A percentile compares a stretch with the other conserved stretches of the same genome.
Evolutionary conservation across 2,888 invertebrate species (phyloP).

Genomic region (Hyppa rectilinea): DNA sequence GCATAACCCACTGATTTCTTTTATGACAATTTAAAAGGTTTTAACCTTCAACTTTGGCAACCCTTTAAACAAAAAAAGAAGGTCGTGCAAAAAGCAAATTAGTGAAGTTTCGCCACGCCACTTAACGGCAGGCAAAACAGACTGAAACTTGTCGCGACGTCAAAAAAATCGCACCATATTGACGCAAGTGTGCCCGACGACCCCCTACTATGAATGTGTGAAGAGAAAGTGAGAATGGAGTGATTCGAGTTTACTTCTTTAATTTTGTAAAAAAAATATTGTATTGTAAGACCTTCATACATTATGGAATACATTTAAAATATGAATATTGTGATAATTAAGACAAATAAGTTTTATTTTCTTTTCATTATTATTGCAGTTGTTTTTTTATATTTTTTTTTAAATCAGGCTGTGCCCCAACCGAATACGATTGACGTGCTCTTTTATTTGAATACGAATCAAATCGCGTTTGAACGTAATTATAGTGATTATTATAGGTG

Average conservation of each 20-base stretch:
- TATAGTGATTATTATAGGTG: no score
- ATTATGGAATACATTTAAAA: no score
- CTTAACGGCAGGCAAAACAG: slow-evolving; percentile 88
- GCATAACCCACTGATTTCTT: slow-evolving; percentile 5
- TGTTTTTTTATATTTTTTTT: no score
- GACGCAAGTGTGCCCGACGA: slow-evolving; percentile 69
- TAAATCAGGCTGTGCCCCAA: no score
- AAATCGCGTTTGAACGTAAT: no score
- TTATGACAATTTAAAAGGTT: slow-evolving; percentile 64
- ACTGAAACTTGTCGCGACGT: slow-evolving; percentile 85
- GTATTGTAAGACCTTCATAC: no score
- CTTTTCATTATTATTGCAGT: no score
- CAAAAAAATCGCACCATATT: slow-evolving; percentile 83
- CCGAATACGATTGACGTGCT: no score
- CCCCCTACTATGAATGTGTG: slow-evolving; percentile 41
- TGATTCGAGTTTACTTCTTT: slow-evolving; percentile 20
- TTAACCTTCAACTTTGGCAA: slow-evolving; percentile 71
- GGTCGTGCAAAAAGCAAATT: slow-evolving; percentile 82
- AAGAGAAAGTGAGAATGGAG: slow-evolving; percentile 1
- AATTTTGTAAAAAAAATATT: no score
- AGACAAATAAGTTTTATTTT: no score
- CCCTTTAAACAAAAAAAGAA: slow-evolving; percentile 79
- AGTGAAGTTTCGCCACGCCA: slow-evolving; percentile 85
- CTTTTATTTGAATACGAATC: no score
- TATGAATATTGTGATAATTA: no score